Base-by-base conservation (phyloP, 2,888 invertebrate genomes). In the Biston stratarius region DNA sequence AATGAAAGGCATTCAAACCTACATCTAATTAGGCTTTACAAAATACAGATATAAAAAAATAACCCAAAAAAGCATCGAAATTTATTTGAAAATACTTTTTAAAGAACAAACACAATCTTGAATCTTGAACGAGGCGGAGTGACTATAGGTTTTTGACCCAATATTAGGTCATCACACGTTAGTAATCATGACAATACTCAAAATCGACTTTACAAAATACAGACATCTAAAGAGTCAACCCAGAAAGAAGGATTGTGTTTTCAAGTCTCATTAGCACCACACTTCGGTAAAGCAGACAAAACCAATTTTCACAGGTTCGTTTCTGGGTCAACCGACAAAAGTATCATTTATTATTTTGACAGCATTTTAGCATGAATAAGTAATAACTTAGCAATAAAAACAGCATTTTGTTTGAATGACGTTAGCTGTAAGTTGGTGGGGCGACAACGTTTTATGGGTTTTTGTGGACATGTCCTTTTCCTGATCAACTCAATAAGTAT, bases 281-380 rank as follows among this genome's bases (percentile, higher is more conserved):
- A 49, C 55, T 40, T 59, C 10, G 36, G 44, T 51, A 12, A 55
- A 61, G 60, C 61, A 67, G 62, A 63, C 60, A 48, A 61, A 71
- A 69, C 69, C 65, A 69, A 71, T 65, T 61, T 64, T 57, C 64
- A 58, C 64, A 59, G 56, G 24, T 58, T 56, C 24, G 38, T 34
- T 67, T 69, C 69, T 74, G 53, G 74, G 74, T 73, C 74, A 74
- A 24, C 44, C 44, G 42, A 62, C 63, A 74, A 66, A 71, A 71
- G 64, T 61, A 61, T 63, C 67, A 64, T 69, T 72, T 71, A 70
- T 72, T 69, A 74, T 73, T 71, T 73, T 64, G 73, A 71, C 71
- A 73, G 64, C 70, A 60, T 71, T 71, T 69, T 67, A 70, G 69
- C 64, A 64, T 72, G 73, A 71, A 71, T 69, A 73, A 70, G 70